phyloP scores from a whole-genome alignment of 1,140 invertebrate species.

The Drosophila tristis region DNA sequence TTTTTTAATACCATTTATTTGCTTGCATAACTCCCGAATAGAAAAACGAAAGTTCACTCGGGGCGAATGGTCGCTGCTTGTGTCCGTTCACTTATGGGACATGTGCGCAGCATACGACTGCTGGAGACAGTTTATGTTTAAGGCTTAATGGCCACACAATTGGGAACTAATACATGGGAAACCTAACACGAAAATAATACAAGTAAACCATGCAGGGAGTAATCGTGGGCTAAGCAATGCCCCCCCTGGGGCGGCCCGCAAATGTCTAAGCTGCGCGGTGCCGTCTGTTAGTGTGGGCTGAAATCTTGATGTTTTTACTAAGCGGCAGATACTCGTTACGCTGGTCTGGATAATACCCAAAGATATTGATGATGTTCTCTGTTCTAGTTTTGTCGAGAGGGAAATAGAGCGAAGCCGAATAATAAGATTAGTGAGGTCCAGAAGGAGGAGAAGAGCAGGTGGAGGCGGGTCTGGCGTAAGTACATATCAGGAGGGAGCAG shows the following conservation, averaged over 20 bases:
- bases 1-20: too few relatives aligned
- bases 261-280: too few relatives aligned
- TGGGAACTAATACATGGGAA: too few relatives aligned
- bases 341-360: background rate
- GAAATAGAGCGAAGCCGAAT: constrained; percentile 70
- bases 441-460: constrained; percentile 51
- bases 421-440: constrained; percentile 70
- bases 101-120: too few relatives aligned
- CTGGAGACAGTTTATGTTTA: too few relatives aligned
- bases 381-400: constrained; percentile 76
- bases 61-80: too few relatives aligned
- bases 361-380: constrained; percentile 32
- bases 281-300: constrained; percentile 5
- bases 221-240: constrained; percentile 10
- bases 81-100: too few relatives aligned
- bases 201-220: constrained; percentile 4
- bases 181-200: background rate
- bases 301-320: constrained; percentile 13
- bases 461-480: constrained; percentile 56
- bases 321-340: constrained; percentile 34
- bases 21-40: too few relatives aligned
- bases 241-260: too few relatives aligned
- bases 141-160: too few relatives aligned
- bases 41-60: too few relatives aligned
- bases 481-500: constrained; percentile 18